A percentile compares a stretch with the other conserved stretches of the same genome.
Evolutionary conservation across 1,140 invertebrate genomes (phyloP).

Genomic region (Parapsyche elsis): DNA sequence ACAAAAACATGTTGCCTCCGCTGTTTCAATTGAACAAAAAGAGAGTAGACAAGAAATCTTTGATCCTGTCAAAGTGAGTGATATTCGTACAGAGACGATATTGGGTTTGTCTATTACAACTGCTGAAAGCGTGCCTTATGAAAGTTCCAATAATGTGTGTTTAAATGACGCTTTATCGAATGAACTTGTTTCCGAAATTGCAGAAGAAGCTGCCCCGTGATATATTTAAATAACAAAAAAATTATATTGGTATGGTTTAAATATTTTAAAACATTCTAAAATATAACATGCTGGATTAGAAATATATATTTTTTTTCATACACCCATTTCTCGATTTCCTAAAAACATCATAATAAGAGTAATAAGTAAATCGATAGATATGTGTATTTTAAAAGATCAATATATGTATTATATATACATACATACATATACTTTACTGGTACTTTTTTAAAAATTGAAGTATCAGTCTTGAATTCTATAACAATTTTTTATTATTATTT

Average conservation of each 20-base stretch:
- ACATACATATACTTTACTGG: no score
- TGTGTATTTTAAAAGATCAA: no score
- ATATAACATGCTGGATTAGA: neutral
- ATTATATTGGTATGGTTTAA: neutral
- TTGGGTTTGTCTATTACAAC: constrained; percentile 49
- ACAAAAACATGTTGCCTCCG: neutral
- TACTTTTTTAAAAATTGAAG: no score
- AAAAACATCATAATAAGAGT: neutral
- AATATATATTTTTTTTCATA: no score
- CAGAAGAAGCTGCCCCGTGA: constrained; percentile 54
- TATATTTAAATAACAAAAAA: constrained; percentile 32
- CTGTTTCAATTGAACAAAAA: neutral
- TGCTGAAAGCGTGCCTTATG: constrained; percentile 53
- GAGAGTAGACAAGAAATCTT: neutral
- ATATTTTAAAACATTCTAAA: neutral
- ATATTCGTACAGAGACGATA: constrained; percentile 56
- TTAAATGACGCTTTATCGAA: neutral
- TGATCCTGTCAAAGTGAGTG: no score
- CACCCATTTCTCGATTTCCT: neutral
- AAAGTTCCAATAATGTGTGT: constrained; percentile 35
- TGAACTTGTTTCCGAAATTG: constrained; percentile 50
- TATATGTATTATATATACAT: no score
- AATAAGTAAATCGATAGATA: neutral
- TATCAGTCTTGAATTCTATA: no score
- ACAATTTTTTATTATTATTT: no score